These are phyloP conservation scores for Danio albolineatus DNA, from an alignment of 2,797 vertebrate species.

Conservation along the genomic window DNA sequence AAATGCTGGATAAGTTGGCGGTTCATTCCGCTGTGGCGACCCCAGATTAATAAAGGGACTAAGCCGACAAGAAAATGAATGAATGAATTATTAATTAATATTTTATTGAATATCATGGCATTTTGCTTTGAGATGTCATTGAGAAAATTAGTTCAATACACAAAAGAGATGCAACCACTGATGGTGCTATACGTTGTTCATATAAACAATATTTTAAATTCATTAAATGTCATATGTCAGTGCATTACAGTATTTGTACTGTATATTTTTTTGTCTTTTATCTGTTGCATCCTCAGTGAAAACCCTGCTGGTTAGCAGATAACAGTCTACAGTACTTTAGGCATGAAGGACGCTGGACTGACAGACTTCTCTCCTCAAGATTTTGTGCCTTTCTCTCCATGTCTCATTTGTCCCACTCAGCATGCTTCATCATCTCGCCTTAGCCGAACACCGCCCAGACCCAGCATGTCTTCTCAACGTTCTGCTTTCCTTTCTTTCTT, in stretches of 20 bases:
- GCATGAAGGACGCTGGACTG: neutral
- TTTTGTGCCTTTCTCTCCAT: slow-evolving; percentile 21
- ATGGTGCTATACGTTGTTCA: neutral
- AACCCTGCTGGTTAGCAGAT: slow-evolving; percentile 12
- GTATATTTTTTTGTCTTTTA: neutral
- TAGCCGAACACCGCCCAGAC: slow-evolving; percentile 9
- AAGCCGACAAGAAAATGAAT: too few relatives aligned
- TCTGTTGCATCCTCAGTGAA: neutral
- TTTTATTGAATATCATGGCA: neutral
- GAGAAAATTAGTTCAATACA: neutral
- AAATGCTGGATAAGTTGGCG: too few relatives aligned
- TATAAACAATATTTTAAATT: neutral
- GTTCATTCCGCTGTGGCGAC: too few relatives aligned
- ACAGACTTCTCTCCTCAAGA: slow-evolving; percentile 19
- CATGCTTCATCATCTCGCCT: slow-evolving; percentile 42
- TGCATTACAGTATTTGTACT: neutral
- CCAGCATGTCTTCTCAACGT: slow-evolving; percentile 5
- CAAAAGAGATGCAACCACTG: neutral
- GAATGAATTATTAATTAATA: too few relatives aligned
- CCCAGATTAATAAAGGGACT: too few relatives aligned
- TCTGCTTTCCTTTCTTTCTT: slow-evolving; percentile 16
- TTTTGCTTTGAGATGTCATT: neutral
- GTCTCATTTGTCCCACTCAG: slow-evolving; percentile 42
- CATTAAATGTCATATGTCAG: neutral
- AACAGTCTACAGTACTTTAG: slow-evolving; percentile 16